These are phyloP conservation scores for Trichacis sp. DNA, from an alignment of 2,888 invertebrate genomes.

Conservation along the genomic window DNA sequence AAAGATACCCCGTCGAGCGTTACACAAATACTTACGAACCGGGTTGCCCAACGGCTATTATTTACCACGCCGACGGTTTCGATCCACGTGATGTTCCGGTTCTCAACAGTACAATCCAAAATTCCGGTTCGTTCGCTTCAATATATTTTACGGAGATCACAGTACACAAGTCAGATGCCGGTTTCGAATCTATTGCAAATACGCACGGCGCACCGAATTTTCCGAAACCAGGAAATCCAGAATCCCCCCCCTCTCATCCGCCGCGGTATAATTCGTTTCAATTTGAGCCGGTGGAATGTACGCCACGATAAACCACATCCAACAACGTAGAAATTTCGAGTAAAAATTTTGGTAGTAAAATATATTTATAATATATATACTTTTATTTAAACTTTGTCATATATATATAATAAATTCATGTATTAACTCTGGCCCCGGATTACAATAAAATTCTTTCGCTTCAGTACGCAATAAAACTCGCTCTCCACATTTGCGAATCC, in stretches of 20 bases:
- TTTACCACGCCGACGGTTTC: too few species aligned
- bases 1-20: too few species aligned
- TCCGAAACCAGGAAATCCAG: conserved; percentile 24
- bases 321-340: conserved; percentile 67
- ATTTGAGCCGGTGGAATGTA: conserved; percentile 61
- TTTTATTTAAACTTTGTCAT: conserved; percentile 38
- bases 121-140: conserved; percentile 50
- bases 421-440: conserved; percentile 65
- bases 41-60: too few species aligned
- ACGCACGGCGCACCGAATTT: conserved; percentile 42
- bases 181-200: conserved; percentile 58
- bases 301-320: conserved; percentile 62
- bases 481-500: conserved; percentile 21
- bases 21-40: too few species aligned
- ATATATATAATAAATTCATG: conserved; percentile 55
- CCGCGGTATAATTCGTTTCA: conserved; percentile 30
- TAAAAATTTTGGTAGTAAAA: conserved; percentile 69
- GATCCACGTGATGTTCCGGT: conserved; percentile 29
- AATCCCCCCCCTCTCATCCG: too few species aligned
- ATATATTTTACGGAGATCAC: conserved; percentile 68
- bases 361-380: conserved; percentile 57
- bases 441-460: conserved; percentile 55
- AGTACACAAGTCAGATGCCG: conserved; percentile 68
- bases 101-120: too few species aligned
- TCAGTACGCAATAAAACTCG: conserved; percentile 34